These are phyloP conservation scores for Acanthisitta chloris DNA, from an alignment of 2,113 vertebrate species.

Conservation along the genomic window DNA sequence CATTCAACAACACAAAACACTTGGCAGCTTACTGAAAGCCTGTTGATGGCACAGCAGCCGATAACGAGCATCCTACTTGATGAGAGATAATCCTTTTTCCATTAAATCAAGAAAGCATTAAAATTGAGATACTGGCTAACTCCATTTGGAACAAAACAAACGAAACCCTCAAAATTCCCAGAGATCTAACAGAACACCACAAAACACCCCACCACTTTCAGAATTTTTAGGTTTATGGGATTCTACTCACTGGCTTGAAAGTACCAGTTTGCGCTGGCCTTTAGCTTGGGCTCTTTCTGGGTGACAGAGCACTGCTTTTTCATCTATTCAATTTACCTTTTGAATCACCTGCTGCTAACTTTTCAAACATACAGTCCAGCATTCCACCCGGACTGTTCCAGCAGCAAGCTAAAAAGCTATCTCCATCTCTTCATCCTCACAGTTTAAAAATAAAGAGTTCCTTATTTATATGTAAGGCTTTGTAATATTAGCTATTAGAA, in stretches of 20 bases:
- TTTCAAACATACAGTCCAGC: background rate
- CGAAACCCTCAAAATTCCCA: background rate
- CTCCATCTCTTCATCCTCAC: background rate
- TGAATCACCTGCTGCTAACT: background rate
- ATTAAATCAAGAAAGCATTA: conserved; percentile 63
- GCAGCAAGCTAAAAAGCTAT: background rate
- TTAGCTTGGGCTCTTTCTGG: background rate
- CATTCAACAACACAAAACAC: conserved; percentile 20
- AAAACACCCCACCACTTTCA: background rate
- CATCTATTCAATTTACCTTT: background rate
- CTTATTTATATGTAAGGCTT: background rate
- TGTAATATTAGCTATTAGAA: conserved; percentile 25
- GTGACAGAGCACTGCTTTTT: background rate
- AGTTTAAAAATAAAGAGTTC: background rate
- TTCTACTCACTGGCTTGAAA: background rate
- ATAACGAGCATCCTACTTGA: conserved; percentile 39
- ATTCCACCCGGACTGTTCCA: background rate
- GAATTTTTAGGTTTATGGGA: background rate
- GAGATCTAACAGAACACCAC: background rate
- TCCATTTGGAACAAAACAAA: background rate
- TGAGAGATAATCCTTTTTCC: conserved; percentile 60
- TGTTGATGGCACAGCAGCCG: conserved; percentile 17
- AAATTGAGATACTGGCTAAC: conserved; percentile 13
- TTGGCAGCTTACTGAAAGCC: conserved; percentile 41
- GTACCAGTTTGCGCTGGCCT: background rate